phyloP scores from a whole-genome alignment of 2,888 invertebrate genomes.

The Oegoconia quadripuncta region DNA sequence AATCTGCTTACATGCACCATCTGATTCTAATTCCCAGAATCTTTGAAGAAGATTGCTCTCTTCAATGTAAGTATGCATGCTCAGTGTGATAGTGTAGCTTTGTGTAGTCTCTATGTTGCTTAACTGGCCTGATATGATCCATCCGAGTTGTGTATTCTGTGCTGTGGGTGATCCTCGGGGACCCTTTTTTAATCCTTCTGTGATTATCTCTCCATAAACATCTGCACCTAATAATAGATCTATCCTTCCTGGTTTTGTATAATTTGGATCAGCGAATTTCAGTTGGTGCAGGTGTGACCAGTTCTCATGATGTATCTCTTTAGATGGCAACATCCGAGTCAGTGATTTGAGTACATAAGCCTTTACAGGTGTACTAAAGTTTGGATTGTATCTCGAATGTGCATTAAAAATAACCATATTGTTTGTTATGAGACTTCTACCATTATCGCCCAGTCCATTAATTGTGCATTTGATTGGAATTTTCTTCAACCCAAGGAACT shows the following conservation, averaged over 20 bases:
- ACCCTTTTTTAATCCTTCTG: slow-evolving; percentile 13
- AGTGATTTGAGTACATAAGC: slow-evolving; percentile 17
- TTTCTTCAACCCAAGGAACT: slow-evolving; percentile 12
- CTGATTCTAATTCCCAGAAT: slow-evolving; percentile 18
- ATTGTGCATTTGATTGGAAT: slow-evolving; percentile 8
- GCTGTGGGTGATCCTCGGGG: slow-evolving; percentile 10
- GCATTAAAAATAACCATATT: slow-evolving; percentile 6
- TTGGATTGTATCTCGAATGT: slow-evolving; percentile 5
- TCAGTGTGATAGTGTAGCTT: neutral
- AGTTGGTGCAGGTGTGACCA: slow-evolving; percentile 16
- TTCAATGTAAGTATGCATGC: neutral
- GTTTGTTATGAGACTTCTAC: slow-evolving; percentile 6
- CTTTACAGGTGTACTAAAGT: neutral
- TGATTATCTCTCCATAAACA: slow-evolving; percentile 16
- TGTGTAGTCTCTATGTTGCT: slow-evolving; percentile 2
- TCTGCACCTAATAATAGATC: slow-evolving; percentile 19
- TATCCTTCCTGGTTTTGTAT: slow-evolving; percentile 13
- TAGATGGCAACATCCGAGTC: slow-evolving; percentile 13
- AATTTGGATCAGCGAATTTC: slow-evolving; percentile 17
- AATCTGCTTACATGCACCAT: slow-evolving; percentile 4
- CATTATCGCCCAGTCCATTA: slow-evolving; percentile 12
- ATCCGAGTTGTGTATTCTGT: slow-evolving; percentile 14
- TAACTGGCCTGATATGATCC: slow-evolving; percentile 1
- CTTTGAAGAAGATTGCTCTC: slow-evolving; percentile 8
- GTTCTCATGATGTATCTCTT: slow-evolving; percentile 7